Evolutionary conservation across 2,888 invertebrate genomes (phyloP), one percentile per base, ranked within the genome.

Genomic region (Smittia aterrima): DNA sequence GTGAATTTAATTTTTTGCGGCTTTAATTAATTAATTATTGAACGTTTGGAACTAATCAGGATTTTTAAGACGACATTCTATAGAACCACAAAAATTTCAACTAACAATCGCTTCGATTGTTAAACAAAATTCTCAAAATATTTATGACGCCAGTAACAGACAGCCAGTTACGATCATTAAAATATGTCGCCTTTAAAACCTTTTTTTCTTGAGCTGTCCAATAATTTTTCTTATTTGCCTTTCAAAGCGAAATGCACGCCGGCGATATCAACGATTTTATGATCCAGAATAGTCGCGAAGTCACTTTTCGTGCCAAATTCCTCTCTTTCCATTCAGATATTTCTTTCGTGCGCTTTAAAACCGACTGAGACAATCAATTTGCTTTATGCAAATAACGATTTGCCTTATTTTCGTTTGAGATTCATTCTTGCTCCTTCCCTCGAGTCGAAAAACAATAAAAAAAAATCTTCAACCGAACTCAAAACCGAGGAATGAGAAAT

Each of bases 91-190:
- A 47, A 47, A 13, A 11, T 47, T 11, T 47, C 16, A n/a, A n/a
- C n/a, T n/a, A n/a, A 47, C 47, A 47, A 47, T 47, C 16, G 47
- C 9, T n/a, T 11, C 47, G 47, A 47, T 47, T 47, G 47, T 47
- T 47, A 3, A 16, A 6, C 16, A 11, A 47, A 3, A 13, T 2
- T 47, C 16, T 16, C 47, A 47, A 13, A 22, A 66, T 32, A 66
- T 66, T 66, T 66, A 66, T 66, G 66, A 66, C 66, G 27, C 32
- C 27, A n/a, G n/a, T n/a, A n/a, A n/a, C n/a, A n/a, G n/a, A n/a
- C n/a, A n/a, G n/a, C n/a, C n/a, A 13, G 27, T 66, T 66, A 25
- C 3, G 38, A 66, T 66, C 66, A 66, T 66, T 66, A 27, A 25
- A 66, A 66, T 32, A 38, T 32, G n/a, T 38, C 66, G 9, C 16